Conservation (phyloP, 2,113 vertebrate species). For the Fregetta grallaria region DNA sequence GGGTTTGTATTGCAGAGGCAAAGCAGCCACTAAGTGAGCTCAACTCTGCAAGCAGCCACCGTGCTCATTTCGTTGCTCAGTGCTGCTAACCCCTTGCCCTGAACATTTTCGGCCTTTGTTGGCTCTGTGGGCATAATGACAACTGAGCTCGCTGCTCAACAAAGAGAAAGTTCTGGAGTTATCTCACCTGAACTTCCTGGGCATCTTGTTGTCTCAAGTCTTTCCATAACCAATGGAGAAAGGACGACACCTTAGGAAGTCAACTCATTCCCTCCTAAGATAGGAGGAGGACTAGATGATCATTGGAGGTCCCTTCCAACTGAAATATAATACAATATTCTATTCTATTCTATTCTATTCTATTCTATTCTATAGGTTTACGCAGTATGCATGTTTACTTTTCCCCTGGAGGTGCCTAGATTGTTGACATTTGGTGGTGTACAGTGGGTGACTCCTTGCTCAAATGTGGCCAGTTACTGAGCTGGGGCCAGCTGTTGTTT, state of each 20-base stretch:
- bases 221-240: background rate
- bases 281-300: background rate
- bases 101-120: background rate
- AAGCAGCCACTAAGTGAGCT: background rate
- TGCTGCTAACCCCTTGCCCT: background rate
- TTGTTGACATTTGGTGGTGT: background rate
- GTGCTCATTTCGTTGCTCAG: background rate
- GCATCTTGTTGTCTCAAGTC: background rate
- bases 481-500: background rate
- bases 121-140: background rate
- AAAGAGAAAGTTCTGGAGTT: background rate
- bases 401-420: background rate
- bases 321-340: background rate
- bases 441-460: background rate
- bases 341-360: background rate
- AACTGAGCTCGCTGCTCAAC: background rate
- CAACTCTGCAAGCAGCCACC: background rate
- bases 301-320: background rate
- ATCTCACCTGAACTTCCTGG: background rate
- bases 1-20: background rate
- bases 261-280: background rate
- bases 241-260: background rate
- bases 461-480: background rate
- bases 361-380: background rate
- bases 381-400: background rate